Evolutionary conservation across 2,888 invertebrate genomes (phyloP).

Genomic region (Hyppa rectilinea): DNA sequence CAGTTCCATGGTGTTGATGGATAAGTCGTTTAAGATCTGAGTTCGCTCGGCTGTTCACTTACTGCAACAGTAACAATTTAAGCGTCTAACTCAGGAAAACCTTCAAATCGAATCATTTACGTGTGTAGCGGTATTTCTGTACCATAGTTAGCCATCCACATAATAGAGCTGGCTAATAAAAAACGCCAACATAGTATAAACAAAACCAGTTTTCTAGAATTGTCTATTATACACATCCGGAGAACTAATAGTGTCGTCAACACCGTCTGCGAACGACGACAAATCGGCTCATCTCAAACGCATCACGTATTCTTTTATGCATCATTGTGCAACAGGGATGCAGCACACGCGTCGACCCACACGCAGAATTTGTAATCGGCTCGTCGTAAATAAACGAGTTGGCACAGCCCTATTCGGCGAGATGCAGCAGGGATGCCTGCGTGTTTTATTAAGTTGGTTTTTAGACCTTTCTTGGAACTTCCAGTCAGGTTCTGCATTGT

Average conservation of each 20-base stretch:
- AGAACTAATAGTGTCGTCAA: conserved; percentile 43
- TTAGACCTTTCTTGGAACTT: conserved; percentile 52
- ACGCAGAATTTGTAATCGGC: conserved; percentile 70
- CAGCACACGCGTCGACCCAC: conserved; percentile 67
- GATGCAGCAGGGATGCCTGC: conserved; percentile 62
- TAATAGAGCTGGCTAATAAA: neutral
- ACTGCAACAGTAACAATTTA: neutral
- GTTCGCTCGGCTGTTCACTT: neutral
- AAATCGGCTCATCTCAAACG: conserved; percentile 79
- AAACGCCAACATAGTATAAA: neutral
- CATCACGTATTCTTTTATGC: conserved; percentile 74
- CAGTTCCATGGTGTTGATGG: neutral
- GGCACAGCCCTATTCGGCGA: conserved; percentile 63
- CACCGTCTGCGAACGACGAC: conserved; percentile 58
- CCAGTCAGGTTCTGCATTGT: conserved; percentile 48
- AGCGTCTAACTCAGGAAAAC: neutral
- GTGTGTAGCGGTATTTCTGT: neutral
- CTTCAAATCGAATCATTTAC: neutral
- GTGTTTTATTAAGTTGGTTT: conserved; percentile 39
- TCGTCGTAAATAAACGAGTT: conserved; percentile 66
- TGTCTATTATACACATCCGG: conserved; percentile 22
- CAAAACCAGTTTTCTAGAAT: conserved; percentile 24
- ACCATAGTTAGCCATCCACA: neutral
- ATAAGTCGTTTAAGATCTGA: neutral
- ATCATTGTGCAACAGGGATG: conserved; percentile 77